Evolutionary conservation across 2,888 invertebrate species (phyloP), one percentile per base, ranked within the genome.

Genomic region (Syrphus vitripennis): DNA sequence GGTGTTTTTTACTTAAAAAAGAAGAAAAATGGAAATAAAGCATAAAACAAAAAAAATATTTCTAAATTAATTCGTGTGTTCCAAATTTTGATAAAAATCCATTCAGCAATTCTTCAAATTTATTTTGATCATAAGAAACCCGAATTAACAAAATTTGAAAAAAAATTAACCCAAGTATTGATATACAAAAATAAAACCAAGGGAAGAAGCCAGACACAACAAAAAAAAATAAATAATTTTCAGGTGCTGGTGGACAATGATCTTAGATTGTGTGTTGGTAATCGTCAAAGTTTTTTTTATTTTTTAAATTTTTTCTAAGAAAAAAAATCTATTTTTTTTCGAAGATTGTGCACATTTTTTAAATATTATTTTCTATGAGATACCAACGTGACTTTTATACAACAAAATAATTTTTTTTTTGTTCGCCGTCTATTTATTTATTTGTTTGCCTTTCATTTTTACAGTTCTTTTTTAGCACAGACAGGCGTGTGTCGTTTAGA

Each of bases 401-500:
- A 55, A 55, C 9, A 55, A 31, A 10, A 53, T 26, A 9, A 3
- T 29, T 29, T 37, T 31, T 63, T 21, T 61, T 45, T 34, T 2
- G 16, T 45, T 34, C 3, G 16, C 12, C 3, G 24, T 48, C 57
- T 74, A 26, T 63, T 65, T 42, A 14, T 42, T 63, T 37, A 57
- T 48, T 69, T 65, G 9, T 61, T 31, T 29, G 61, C 34, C 53
- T 77, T 67, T 67, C 21, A 75, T 71, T 80, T 57, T 81, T 81
- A 72, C 42, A 26, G 14, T 67, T 72, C 69, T 59, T 74, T 55
- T 71, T 70, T 55, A 37, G 48, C 63, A 16, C 69, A 71, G 72
- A 86, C 82, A 50, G 86, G 82, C 82, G 81, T 86, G 86, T 86
- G 86, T 86, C 86, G 77, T 42, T 67, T 82, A 78, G 81, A 86